Conservation (phyloP, 2,888 invertebrate species). For the Adelognathus sp. region DNA sequence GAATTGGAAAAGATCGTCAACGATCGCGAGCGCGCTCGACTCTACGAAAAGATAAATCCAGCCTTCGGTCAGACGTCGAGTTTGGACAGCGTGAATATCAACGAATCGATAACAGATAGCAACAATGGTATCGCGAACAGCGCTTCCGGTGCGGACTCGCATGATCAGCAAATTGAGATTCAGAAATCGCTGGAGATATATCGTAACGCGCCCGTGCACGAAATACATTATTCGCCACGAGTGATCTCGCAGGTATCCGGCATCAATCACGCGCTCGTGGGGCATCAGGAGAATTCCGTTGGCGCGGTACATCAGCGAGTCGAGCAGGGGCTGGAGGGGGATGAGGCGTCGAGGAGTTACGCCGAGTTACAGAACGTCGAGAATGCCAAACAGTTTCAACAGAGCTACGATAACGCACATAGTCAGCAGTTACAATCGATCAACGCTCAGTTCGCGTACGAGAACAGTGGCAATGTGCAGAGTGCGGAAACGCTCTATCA, state of each 20-base stretch:
- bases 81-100: background rate
- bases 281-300: slow-evolving; percentile 21
- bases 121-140: slow-evolving; percentile 5
- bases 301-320: slow-evolving; percentile 40
- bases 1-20: slow-evolving; percentile 49
- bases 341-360: slow-evolving; percentile 50
- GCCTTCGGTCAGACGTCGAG: slow-evolving; percentile 47
- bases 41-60: slow-evolving; percentile 60
- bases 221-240: slow-evolving; percentile 74
- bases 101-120: slow-evolving; percentile 28
- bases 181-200: slow-evolving; percentile 78
- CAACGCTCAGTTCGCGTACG: slow-evolving; percentile 42
- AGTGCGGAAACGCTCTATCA: slow-evolving; percentile 41
- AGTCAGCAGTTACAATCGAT: slow-evolving; percentile 40
- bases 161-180: slow-evolving; percentile 71
- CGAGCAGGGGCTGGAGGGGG: no score
- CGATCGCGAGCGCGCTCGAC: slow-evolving; percentile 11
- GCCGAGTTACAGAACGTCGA: slow-evolving; percentile 44
- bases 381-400: slow-evolving; percentile 56
- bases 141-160: background rate
- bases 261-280: slow-evolving; percentile 62
- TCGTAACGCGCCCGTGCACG: slow-evolving; percentile 75
- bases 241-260: slow-evolving; percentile 64
- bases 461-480: slow-evolving; percentile 24
- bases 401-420: slow-evolving; percentile 26